Base-by-base conservation (phyloP, 2,797 vertebrate species). In the Trematomus bernacchii region DNA sequence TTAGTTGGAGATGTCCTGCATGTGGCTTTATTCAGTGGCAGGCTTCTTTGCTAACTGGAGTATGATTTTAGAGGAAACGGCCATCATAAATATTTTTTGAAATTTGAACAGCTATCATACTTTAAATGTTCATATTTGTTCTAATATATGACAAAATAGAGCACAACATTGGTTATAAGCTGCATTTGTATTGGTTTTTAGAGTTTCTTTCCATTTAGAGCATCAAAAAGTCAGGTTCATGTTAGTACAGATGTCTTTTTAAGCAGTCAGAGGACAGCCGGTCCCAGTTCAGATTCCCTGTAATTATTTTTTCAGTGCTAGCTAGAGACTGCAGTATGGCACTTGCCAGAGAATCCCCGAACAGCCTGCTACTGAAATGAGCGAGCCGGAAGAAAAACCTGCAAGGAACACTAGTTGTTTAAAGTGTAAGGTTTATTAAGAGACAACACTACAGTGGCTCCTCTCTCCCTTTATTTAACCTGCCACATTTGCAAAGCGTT, bases 271-370 rank as follows among this genome's bases (percentile, higher is more conserved):
- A 80, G 68, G 74, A 83, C 77, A 73, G 68, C 27, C 51, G 27
- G 61, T 63, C 55, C 53, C 63, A 77, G 54, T 50, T 82, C 47
- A 63, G 52, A 82, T 70, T 68, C 62, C 48, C 44, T 55, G 15
- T 65, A 46, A 79, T 87, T 54, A 76, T 85, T 89, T 76, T 74
- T 85, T 77, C 46, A 81, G 75, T 68, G 68, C 55, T 64, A 37
- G 19, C 42, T 55, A 57, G 65, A 83, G 63, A 87, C 62, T 66
- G 59, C 84, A 73, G 76, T 27, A 3, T 71, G 50, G 51, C 23
- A 55, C 76, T 42, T 64, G 33, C 66, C 60, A 46, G 66, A 46
- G 51, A 70, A 50, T 75, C 57, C 59, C 73, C 72, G 53, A 66
- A 67, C 57, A 46, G 55, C 55, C 72, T 65, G 62, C 58, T 77